A percentile compares a stretch with the other conserved stretches of the same genome.
These are phyloP conservation scores for Herpetotheres cachinnans DNA, from an alignment of 2,113 vertebrate genomes.

Conservation along the genomic window DNA sequence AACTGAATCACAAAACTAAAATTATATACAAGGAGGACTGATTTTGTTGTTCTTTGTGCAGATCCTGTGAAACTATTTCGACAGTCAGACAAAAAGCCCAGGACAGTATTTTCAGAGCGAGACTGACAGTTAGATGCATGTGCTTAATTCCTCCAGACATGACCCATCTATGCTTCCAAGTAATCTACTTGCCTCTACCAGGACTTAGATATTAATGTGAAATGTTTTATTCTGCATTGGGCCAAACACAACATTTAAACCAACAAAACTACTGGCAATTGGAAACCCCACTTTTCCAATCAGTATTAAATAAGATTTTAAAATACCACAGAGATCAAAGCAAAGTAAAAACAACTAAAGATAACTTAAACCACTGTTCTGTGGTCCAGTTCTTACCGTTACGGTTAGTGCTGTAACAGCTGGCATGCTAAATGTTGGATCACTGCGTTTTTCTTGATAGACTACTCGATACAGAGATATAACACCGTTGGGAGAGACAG, in stretches of 20 bases:
- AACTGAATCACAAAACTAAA: not conserved
- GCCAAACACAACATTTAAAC: not conserved
- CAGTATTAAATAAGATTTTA: not conserved
- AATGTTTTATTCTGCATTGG: not conserved
- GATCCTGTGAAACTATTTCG: not conserved
- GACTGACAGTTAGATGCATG: not conserved
- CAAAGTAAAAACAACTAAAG: not conserved
- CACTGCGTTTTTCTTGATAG: constrained; percentile 76
- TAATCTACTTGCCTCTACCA: not conserved
- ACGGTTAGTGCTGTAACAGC: constrained; percentile 80
- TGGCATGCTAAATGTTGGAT: constrained; percentile 72
- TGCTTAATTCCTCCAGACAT: not conserved
- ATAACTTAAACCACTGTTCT: not conserved
- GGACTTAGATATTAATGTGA: not conserved
- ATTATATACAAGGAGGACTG: not conserved
- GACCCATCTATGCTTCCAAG: not conserved
- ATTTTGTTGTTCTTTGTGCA: not conserved
- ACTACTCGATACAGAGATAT: constrained; percentile 82
- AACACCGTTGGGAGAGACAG: constrained; percentile 79
- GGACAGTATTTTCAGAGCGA: not conserved
- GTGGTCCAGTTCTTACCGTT: constrained; percentile 74
- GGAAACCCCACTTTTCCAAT: not conserved
- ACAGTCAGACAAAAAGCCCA: not conserved
- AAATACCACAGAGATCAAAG: not conserved
- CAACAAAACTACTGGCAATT: not conserved